Conservation (phyloP, 2,888 invertebrate species). For the Latrodectus hesperus region DNA sequence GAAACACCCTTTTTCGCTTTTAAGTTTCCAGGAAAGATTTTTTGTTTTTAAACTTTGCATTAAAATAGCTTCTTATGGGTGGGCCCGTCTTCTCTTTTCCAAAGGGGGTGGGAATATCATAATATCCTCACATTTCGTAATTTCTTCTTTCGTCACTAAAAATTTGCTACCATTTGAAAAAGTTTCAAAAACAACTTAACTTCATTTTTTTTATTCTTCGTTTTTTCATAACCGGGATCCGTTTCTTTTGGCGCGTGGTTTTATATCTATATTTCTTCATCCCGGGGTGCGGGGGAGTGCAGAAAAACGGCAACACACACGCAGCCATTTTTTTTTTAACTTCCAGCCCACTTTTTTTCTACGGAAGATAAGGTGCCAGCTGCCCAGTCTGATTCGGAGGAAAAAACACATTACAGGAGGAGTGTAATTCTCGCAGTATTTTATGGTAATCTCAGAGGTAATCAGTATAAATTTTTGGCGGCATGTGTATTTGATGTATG, state of each 20-base stretch:
- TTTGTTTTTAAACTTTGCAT: slow-evolving; percentile 26
- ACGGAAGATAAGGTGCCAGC: slow-evolving; percentile 65
- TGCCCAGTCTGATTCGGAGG: slow-evolving; percentile 67
- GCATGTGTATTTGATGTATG: slow-evolving; percentile 67
- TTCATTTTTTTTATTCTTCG: slow-evolving; percentile 20
- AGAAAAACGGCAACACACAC: slow-evolving; percentile 17
- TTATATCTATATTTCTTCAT: slow-evolving; percentile 32
- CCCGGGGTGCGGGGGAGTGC: slow-evolving; percentile 44
- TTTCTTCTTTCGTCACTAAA: slow-evolving; percentile 20
- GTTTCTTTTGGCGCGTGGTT: slow-evolving; percentile 36
- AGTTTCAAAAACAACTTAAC: slow-evolving; percentile 67
- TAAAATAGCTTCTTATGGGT: slow-evolving; percentile 37
- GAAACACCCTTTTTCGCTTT: background rate
- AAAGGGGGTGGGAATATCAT: background rate
- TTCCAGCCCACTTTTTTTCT: slow-evolving; percentile 15
- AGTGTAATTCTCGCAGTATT: slow-evolving; percentile 66
- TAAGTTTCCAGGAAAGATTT: background rate
- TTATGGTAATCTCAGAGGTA: slow-evolving; percentile 68
- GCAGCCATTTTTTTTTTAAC: background rate
- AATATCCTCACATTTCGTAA: slow-evolving; percentile 1
- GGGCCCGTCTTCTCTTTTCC: background rate
- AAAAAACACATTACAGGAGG: slow-evolving; percentile 66
- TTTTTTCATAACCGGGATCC: slow-evolving; percentile 17
- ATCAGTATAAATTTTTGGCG: slow-evolving; percentile 70
- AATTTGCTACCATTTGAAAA: slow-evolving; percentile 59